phyloP scores from a whole-genome alignment of 2,888 invertebrate genomes.

The Hyalella azteca region DNA sequence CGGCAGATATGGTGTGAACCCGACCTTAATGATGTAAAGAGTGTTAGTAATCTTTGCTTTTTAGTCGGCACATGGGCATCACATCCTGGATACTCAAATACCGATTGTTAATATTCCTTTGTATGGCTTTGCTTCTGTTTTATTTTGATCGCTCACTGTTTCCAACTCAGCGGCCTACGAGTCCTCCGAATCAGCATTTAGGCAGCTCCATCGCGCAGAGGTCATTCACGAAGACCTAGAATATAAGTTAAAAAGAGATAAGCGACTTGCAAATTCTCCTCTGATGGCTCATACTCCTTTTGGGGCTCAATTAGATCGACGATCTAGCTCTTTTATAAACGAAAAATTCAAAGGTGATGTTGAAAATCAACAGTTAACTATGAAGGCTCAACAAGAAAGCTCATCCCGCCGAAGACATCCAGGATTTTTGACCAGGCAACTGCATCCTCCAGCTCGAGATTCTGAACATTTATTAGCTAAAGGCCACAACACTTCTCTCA shows the following conservation, averaged over 20 bases:
- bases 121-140: no score
- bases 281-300: neutral
- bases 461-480: no score
- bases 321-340: neutral
- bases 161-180: conserved; percentile 5
- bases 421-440: neutral
- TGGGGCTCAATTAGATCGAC: conserved; percentile 4
- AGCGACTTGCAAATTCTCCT: conserved; percentile 5
- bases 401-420: neutral
- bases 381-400: no score
- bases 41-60: no score
- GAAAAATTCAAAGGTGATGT: no score
- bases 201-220: conserved; percentile 10
- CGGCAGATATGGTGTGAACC: no score
- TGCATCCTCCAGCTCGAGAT: neutral
- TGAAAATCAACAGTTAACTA: neutral
- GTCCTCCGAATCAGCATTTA: neutral
- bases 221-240: neutral
- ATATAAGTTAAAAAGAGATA: neutral
- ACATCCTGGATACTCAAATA: no score
- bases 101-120: no score
- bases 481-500: no score
- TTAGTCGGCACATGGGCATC: no score
- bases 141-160: no score
- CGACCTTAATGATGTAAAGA: no score